Conservation (phyloP, 2,888 invertebrate genomes). For the Drosophila anomalipes region DNA sequence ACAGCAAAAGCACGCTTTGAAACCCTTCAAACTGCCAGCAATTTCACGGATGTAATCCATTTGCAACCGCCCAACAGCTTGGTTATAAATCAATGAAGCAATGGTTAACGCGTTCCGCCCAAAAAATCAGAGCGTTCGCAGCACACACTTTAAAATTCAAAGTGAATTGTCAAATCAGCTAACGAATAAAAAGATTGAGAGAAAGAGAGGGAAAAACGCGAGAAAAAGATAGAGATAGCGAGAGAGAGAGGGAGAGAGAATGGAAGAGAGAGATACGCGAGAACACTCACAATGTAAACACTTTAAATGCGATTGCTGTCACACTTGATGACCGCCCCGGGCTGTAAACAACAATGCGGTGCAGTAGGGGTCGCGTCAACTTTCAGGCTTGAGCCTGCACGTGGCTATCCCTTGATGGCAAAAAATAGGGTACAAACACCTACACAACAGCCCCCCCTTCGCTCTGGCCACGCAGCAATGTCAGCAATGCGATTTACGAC, state of each 20-base stretch:
- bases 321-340: slow-evolving; percentile 62
- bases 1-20: slow-evolving; percentile 14
- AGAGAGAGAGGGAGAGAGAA: not conserved
- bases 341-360: slow-evolving; percentile 38
- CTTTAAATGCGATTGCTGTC: slow-evolving; percentile 78
- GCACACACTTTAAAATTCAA: slow-evolving; percentile 62
- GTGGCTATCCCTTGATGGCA: slow-evolving; percentile 13
- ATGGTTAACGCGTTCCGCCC: slow-evolving; percentile 35
- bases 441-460: not conserved
- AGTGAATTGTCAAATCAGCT: slow-evolving; percentile 57
- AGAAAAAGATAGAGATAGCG: not conserved
- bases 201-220: not conserved
- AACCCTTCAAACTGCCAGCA: slow-evolving; percentile 54
- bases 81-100: slow-evolving; percentile 64
- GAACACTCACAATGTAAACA: slow-evolving; percentile 61
- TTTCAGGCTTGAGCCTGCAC: slow-evolving; percentile 12
- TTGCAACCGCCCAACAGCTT: slow-evolving; percentile 44
- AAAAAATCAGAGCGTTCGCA: slow-evolving; percentile 48
- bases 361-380: slow-evolving; percentile 1
- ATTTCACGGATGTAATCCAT: slow-evolving; percentile 62
- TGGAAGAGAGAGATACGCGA: not conserved
- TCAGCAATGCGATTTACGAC: slow-evolving; percentile 82
- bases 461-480: slow-evolving; percentile 58
- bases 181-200: not conserved
- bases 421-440: not conserved